Evolutionary conservation across 2,888 invertebrate species (phyloP).

Genomic region (Eristalinus aeneus): DNA sequence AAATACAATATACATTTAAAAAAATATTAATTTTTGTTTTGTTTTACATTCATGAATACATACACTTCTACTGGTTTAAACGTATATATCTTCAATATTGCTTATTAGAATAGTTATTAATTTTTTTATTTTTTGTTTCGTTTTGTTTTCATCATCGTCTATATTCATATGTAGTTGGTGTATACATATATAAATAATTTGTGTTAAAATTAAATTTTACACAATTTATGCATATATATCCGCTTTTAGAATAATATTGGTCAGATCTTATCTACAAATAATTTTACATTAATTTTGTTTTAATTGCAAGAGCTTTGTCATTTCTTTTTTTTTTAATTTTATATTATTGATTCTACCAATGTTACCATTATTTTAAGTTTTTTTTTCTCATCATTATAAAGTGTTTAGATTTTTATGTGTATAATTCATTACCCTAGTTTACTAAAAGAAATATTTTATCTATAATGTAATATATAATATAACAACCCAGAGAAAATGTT

Average conservation of each 20-base stretch:
- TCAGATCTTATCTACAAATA: conserved; percentile 71
- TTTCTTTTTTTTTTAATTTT: conserved; percentile 6
- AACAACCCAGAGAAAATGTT: conserved; percentile 70
- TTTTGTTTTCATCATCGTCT: conserved; percentile 6
- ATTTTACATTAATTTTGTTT: conserved; percentile 47
- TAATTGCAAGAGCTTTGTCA: conserved; percentile 64
- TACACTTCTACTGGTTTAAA: conserved; percentile 57
- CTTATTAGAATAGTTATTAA: conserved; percentile 67
- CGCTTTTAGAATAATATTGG: conserved; percentile 72
- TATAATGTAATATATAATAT: conserved; percentile 69
- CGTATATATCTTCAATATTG: conserved; percentile 67
- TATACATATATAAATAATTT: conserved; percentile 57
- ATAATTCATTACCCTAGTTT: conserved; percentile 71
- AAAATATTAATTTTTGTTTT: conserved; percentile 53
- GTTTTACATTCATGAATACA: conserved; percentile 57
- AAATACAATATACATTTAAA: conserved; percentile 69
- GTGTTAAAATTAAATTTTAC: conserved; percentile 60
- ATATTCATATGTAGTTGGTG: conserved; percentile 61
- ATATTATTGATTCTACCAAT: conserved; percentile 56
- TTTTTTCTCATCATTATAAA: conserved; percentile 21
- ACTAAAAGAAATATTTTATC: conserved; percentile 71
- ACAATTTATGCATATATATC: conserved; percentile 64
- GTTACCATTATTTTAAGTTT: conserved; percentile 16
- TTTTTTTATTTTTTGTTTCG: conserved; percentile 2
- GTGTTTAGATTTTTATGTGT: conserved; percentile 64